Conservation (phyloP, 1,140 invertebrate genomes). For the Thaumatotibia leucotreta region DNA sequence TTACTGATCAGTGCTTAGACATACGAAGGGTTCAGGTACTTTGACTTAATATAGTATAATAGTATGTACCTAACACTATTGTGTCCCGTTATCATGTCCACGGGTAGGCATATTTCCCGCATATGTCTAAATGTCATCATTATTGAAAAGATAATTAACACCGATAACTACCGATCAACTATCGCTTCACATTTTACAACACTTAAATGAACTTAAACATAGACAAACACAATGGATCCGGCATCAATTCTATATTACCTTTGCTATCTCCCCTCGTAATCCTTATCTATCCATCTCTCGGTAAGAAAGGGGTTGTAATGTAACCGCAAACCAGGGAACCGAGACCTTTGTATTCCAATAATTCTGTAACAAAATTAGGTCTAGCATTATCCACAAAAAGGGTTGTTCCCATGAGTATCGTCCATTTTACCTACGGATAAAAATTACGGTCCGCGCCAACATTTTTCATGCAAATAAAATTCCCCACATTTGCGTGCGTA, state of each 20-base stretch:
- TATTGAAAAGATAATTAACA: not conserved
- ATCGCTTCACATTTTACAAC: not conserved
- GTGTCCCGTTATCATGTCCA: no score
- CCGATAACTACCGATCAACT: not conserved
- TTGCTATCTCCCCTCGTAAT: not conserved
- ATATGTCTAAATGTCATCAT: no score
- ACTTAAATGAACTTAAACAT: not conserved
- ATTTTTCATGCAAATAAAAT: conserved; percentile 23
- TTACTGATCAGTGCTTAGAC: no score
- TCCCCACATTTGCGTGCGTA: conserved; percentile 8
- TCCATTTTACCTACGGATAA: conserved; percentile 2
- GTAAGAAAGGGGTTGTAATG: not conserved
- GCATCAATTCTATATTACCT: not conserved
- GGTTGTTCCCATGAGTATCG: conserved; percentile 19
- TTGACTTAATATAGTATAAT: no score
- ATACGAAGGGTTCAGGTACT: no score
- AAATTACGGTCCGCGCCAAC: conserved; percentile 7
- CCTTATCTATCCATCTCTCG: not conserved
- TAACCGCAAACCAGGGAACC: not conserved
- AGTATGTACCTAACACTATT: no score
- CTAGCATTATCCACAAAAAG: not conserved
- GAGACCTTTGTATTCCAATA: not conserved
- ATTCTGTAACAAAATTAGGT: not conserved
- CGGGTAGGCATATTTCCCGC: no score
- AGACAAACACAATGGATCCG: not conserved